Conservation (phyloP, 2,888 invertebrate species). For the Azorinus chamasolen region DNA sequence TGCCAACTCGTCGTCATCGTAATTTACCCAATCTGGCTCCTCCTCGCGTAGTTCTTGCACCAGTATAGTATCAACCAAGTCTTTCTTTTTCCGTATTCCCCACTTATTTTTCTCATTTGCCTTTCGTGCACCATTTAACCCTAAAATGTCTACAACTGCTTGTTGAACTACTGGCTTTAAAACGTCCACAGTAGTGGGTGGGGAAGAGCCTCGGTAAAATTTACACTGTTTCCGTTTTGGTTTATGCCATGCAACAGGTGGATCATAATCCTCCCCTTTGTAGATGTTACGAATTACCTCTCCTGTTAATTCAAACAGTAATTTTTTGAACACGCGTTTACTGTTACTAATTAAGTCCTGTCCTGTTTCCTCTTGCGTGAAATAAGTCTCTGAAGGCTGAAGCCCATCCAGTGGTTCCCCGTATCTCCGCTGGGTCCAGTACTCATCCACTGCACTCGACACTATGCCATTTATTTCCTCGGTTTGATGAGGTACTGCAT, state of each 20-base stretch:
- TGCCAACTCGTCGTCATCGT: conserved; percentile 90
- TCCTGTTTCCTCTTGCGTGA: conserved; percentile 66
- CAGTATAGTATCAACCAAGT: conserved; percentile 91
- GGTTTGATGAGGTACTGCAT: conserved; percentile 81
- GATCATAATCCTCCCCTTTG: conserved; percentile 76
- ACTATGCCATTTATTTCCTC: conserved; percentile 77
- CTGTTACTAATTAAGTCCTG: conserved; percentile 74
- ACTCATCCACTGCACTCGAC: conserved; percentile 78
- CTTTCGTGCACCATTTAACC: conserved; percentile 75
- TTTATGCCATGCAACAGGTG: conserved; percentile 88
- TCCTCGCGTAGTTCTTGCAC: conserved; percentile 91
- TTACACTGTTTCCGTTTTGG: conserved; percentile 81
- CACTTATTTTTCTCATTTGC: conserved; percentile 76
- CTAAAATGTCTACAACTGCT: conserved; percentile 78
- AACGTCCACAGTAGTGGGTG: conserved; percentile 79
- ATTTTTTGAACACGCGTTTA: conserved; percentile 80
- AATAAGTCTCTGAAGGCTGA: conserved; percentile 73
- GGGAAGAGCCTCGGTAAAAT: conserved; percentile 76
- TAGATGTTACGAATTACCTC: conserved; percentile 85
- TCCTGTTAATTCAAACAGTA: conserved; percentile 85
- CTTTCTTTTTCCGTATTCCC: conserved; percentile 86
- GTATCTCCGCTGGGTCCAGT: conserved; percentile 80
- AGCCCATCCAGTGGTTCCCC: conserved; percentile 78
- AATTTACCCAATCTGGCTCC: conserved; percentile 92
- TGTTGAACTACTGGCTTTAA: conserved; percentile 80